Evolutionary conservation across 2,113 vertebrate species (phyloP).

Genomic region (Mormyrus iriodes): DNA sequence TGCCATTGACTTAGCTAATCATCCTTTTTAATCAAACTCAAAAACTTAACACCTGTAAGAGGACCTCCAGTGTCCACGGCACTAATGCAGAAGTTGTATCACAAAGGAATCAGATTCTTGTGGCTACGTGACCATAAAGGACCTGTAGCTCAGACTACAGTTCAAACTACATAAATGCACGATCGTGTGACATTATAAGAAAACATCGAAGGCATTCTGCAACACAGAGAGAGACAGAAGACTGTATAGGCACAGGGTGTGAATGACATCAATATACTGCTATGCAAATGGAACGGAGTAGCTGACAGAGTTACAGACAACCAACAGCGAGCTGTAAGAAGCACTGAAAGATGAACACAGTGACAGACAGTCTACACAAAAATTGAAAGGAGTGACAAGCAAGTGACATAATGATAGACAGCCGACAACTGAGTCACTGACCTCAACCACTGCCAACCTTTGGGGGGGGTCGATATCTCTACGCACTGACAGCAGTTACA

Average conservation of each 20-base stretch:
- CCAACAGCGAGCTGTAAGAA: neutral
- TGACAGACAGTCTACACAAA: neutral
- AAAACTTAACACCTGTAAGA: neutral
- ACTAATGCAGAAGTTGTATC: neutral
- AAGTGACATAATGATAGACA: neutral
- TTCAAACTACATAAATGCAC: neutral
- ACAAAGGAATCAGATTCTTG: neutral
- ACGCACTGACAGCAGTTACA: constrained; percentile 28
- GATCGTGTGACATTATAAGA: neutral
- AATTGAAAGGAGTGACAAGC: neutral
- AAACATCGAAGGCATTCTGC: neutral
- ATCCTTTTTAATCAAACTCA: neutral
- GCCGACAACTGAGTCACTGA: neutral
- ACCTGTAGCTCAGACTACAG: neutral
- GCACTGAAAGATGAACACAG: neutral
- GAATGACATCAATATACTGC: neutral
- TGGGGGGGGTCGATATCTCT: neutral
- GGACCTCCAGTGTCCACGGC: neutral
- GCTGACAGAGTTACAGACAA: neutral
- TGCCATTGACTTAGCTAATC: neutral
- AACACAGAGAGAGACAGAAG: neutral
- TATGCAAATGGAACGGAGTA: neutral
- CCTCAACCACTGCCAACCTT: neutral
- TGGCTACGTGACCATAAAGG: neutral
- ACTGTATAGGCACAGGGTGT: neutral